These are phyloP conservation scores for Cyclina sinensis DNA, from an alignment of 1,140 invertebrate species.

Conservation along the genomic window DNA sequence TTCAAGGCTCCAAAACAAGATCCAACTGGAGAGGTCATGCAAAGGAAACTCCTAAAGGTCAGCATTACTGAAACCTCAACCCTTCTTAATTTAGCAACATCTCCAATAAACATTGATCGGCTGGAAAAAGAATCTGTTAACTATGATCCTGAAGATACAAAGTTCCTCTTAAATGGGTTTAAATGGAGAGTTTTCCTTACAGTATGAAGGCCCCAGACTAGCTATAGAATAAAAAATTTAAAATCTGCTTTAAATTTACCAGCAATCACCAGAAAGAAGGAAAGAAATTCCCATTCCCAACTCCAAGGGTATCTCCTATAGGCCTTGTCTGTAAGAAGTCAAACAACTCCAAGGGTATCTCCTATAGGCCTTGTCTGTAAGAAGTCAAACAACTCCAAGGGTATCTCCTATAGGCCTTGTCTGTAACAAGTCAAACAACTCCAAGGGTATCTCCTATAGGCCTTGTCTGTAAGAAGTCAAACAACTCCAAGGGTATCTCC, in stretches of 20 bases:
- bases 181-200: constrained; percentile 46
- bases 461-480: too few relatives aligned
- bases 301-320: constrained; percentile 3
- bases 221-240: constrained; percentile 23
- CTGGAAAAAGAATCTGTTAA: neutral
- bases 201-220: constrained; percentile 21
- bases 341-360: too few relatives aligned
- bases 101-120: neutral
- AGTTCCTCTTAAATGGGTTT: constrained; percentile 37
- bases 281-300: constrained; percentile 44
- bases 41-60: neutral
- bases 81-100: neutral
- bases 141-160: neutral
- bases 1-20: neutral
- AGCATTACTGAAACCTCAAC: too few relatives aligned
- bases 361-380: too few relatives aligned
- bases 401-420: too few relatives aligned
- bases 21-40: neutral
- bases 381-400: too few relatives aligned
- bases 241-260: constrained; percentile 17
- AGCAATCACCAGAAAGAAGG: constrained; percentile 7
- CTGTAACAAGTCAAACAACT: too few relatives aligned
- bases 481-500: too few relatives aligned
- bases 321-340: too few relatives aligned
- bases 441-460: too few relatives aligned